phyloP scores from a whole-genome alignment of 1,140 invertebrate genomes.

The Bradysia coprophila region DNA sequence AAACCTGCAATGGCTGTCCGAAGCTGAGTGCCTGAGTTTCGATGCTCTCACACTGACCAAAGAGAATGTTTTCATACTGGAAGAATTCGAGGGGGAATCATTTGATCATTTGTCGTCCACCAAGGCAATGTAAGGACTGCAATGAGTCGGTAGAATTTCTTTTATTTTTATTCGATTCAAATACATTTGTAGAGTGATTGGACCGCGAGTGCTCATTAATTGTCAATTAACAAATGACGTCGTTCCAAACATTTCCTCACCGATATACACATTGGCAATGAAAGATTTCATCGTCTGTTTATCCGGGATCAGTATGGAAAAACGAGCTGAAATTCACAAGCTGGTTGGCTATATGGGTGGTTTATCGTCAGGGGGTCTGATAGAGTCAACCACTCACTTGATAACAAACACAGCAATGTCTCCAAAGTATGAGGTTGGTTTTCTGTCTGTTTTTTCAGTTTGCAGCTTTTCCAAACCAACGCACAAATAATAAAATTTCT shows the following conservation, averaged over 20 bases:
- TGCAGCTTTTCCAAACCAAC: not conserved
- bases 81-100: no score
- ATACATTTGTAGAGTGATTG: not conserved
- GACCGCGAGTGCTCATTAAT: not conserved
- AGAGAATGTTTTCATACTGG: no score
- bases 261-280: not conserved
- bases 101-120: no score
- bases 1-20: no score
- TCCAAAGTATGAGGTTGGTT: not conserved
- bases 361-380: not conserved
- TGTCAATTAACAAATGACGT: not conserved
- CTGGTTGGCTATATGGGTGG: not conserved
- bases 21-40: no score
- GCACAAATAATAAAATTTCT: not conserved
- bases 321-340: not conserved
- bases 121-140: no score
- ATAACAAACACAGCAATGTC: not conserved
- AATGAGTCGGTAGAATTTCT: no score
- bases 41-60: no score
- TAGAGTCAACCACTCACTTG: not conserved
- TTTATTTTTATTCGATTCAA: no score
- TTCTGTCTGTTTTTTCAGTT: not conserved
- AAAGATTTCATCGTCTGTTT: not conserved
- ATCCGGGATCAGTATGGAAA: not conserved
- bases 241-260: not conserved